Conservation (phyloP, 2,113 vertebrate species). For the Fregetta grallaria region DNA sequence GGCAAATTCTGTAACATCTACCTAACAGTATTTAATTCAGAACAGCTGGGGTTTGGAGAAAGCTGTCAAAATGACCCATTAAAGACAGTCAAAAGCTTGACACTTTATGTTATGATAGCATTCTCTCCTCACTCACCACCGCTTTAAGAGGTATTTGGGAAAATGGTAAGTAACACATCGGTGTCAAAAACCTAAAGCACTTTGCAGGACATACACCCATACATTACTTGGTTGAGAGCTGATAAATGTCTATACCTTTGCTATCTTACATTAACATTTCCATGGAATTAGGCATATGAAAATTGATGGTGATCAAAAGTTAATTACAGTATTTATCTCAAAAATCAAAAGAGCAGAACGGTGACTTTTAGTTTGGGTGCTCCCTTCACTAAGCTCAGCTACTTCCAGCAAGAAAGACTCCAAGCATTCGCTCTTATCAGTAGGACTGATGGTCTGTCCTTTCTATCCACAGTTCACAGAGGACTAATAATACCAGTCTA, state of each 20-base stretch:
- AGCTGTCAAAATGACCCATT: neutral
- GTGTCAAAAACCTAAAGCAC: neutral
- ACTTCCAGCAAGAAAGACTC: neutral
- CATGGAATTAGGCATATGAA: neutral
- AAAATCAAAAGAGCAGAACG: neutral
- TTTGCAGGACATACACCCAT: neutral
- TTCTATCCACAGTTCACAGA: neutral
- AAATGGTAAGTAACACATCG: neutral
- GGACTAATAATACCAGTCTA: neutral
- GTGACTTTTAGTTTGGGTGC: neutral
- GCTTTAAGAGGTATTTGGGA: neutral
- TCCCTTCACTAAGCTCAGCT: neutral
- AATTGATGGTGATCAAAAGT: neutral
- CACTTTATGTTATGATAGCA: neutral
- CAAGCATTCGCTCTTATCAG: neutral
- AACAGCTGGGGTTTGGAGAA: slow-evolving; percentile 24
- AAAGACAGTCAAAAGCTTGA: neutral
- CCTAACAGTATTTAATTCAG: neutral
- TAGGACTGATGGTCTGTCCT: neutral
- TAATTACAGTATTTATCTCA: slow-evolving; percentile 23
- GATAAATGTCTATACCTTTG: neutral
- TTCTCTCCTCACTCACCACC: neutral
- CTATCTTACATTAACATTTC: neutral
- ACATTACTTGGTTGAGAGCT: neutral
- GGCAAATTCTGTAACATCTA: slow-evolving; percentile 23